Evolutionary conservation across 2,797 vertebrate genomes (phyloP), one percentile per base, ranked within the genome.

Genomic region (Myotis pilosus): DNA sequence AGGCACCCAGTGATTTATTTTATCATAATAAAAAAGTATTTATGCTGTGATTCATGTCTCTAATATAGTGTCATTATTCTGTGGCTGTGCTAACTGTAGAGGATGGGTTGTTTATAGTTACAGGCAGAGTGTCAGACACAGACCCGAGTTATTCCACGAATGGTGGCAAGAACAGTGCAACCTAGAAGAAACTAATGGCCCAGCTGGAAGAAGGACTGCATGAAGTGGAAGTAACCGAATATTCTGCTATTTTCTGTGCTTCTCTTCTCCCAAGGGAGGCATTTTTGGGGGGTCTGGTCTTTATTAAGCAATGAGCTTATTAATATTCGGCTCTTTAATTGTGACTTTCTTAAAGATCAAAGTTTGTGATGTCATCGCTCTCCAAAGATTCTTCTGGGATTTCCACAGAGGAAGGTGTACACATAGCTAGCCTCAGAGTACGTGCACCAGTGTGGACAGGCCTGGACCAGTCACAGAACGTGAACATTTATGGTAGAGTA

Each of bases 1-100:
- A 94, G 97, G 97, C 94, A 98, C 88, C 76, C 62, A 92, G 44
- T 96, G 96, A 98, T 98, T 97, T 98, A 97, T 97, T 96, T 96
- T 94, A 97, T 96, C 89, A 87, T 97, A 97, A 97, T 95, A 89
- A 96, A 94, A 95, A 75, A 53, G 38, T 87, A 94, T 92, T 91
- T 94, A 83, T 94, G 89, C 79, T 33, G 69, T 96, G 95, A 97
- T 97, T 98, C 83, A 96, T 97, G 95, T 96, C 94, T 95, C 96
- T 95, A 6, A 11, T 96, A 33, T 60, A 87, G 69, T 97, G 92
- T 78, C 94, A 92, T 79, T 98, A 96, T 97, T 95, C 92, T 80
- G 68, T 96, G 80, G 20, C 85, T 96, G 60, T 89, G 60, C 71
- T 95, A 93, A 95, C 49, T 91, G 60, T 85, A 72, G 47, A 96